A percentile compares a stretch with the other conserved stretches of the same genome.
Conservation (phyloP, 2,797 vertebrate species). For the Sebastes matsubarae region DNA sequence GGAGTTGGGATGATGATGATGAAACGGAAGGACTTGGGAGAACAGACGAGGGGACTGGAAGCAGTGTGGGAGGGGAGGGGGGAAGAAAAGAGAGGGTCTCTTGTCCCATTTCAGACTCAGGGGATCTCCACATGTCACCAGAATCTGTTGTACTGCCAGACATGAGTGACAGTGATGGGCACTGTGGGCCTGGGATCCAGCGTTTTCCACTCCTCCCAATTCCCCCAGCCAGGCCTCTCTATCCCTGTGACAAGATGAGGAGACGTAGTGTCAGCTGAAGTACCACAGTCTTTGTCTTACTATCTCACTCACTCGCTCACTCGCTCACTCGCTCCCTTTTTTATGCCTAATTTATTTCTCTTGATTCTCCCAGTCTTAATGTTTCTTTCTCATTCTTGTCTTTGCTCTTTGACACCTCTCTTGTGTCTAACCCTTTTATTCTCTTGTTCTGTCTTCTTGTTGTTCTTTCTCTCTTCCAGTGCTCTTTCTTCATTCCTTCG, state of each 20-base stretch:
- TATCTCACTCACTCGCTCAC: constrained; percentile 11
- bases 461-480: background rate
- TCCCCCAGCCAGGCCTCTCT: constrained; percentile 61
- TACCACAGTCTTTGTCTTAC: constrained; percentile 48
- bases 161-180: constrained; percentile 81
- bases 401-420: constrained; percentile 7
- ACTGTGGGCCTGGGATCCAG: constrained; percentile 65
- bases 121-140: constrained; percentile 71
- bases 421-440: background rate
- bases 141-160: constrained; percentile 60
- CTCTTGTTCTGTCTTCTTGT: background rate
- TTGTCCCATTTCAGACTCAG: constrained; percentile 50
- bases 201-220: constrained; percentile 63
- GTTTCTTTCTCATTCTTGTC: background rate
- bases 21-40: constrained; percentile 7
- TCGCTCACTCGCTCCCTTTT: background rate
- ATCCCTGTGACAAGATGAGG: constrained; percentile 74
- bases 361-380: background rate
- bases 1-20: background rate
- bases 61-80: background rate
- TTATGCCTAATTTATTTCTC: background rate
- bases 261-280: constrained; percentile 65
- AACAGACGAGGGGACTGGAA: constrained; percentile 26
- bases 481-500: constrained; percentile 16
- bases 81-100: constrained; percentile 32